Base-by-base conservation (phyloP, 1,140 invertebrate species). In the Orussus abietinus region DNA sequence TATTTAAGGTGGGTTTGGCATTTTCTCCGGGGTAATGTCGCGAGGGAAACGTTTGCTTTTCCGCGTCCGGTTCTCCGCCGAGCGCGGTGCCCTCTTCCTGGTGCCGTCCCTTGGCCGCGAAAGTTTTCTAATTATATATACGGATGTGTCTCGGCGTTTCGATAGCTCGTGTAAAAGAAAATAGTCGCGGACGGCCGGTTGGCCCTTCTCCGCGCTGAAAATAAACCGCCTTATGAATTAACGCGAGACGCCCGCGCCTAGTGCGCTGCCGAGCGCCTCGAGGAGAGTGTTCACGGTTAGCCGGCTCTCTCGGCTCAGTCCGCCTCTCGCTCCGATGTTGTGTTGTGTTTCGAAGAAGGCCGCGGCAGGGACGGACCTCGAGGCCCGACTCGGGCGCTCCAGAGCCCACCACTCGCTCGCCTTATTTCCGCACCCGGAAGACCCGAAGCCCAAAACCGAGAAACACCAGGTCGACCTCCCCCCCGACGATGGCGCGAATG, bases 341-440 rank as follows among this genome's bases (percentile, higher is more conserved):
- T 69, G 66, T 42, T 69, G 66, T 30, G 63, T 69, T 18, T 62
- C 66, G 38, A 62, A 53, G 38, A 61, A 55, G 38, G 50, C 53
- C 22, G 50, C 49, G 21, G 32, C 40, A 32, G 38, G 41, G 32
- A 35, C 47, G 49, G 45, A 50, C 28, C 42, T 33, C 18, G 45
- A n/a, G n/a, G n/a, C n/a, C n/a, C n/a, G n/a, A n/a, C n/a, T n/a
- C n/a, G n/a, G n/a, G n/a, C n/a, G n/a, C n/a, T n/a, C n/a, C n/a
- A n/a, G n/a, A n/a, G n/a, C n/a, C n/a, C n/a, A n/a, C n/a, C n/a
- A n/a, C n/a, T n/a, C n/a, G n/a, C n/a, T n/a, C n/a, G n/a, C n/a
- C n/a, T n/a, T n/a, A n/a, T n/a, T n/a, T n/a, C n/a, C n/a, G n/a
- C n/a, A n/a, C n/a, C n/a, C n/a, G n/a, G n/a, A n/a, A n/a, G n/a